Evolutionary conservation across 2,113 vertebrate species (phyloP).

Genomic region (Ursus arctos): DNA sequence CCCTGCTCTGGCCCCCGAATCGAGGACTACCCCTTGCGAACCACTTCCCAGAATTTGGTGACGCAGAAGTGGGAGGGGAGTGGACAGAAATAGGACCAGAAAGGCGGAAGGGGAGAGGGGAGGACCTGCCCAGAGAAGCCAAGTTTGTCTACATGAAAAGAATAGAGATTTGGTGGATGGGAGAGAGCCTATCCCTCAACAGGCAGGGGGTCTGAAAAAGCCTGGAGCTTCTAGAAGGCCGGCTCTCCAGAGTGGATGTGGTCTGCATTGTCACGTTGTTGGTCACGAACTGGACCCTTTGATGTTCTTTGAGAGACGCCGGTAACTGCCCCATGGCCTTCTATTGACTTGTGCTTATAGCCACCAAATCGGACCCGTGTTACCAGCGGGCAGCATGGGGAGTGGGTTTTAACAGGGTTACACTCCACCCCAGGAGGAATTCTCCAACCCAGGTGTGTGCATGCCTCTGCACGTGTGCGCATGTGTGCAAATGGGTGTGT

Average conservation of each 20-base stretch:
- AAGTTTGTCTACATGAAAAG: not conserved
- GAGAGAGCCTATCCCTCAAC: not conserved
- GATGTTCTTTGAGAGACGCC: not conserved
- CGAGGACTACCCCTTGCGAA: not conserved
- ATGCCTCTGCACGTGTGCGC: not conserved
- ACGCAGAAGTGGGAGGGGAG: not conserved
- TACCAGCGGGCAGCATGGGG: not conserved
- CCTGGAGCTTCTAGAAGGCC: not conserved
- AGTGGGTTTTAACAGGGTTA: not conserved
- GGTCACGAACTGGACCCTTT: no score
- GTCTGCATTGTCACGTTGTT: fast-evolving
- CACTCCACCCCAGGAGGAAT: not conserved
- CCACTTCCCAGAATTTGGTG: not conserved
- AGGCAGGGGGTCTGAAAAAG: not conserved
- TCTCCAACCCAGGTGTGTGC: not conserved
- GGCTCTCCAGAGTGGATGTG: fast-evolving
- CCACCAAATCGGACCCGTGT: not conserved
- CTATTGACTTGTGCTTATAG: not conserved
- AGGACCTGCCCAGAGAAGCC: not conserved
- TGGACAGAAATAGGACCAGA: not conserved
- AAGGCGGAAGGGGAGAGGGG: not conserved
- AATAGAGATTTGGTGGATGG: not conserved
- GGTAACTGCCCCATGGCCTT: not conserved
- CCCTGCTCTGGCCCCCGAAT: fast-evolving
- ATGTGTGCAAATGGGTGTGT: fast-evolving